These are phyloP conservation scores for Sorex fumeus DNA, from an alignment of 2,113 vertebrate species.

Conservation along the genomic window DNA sequence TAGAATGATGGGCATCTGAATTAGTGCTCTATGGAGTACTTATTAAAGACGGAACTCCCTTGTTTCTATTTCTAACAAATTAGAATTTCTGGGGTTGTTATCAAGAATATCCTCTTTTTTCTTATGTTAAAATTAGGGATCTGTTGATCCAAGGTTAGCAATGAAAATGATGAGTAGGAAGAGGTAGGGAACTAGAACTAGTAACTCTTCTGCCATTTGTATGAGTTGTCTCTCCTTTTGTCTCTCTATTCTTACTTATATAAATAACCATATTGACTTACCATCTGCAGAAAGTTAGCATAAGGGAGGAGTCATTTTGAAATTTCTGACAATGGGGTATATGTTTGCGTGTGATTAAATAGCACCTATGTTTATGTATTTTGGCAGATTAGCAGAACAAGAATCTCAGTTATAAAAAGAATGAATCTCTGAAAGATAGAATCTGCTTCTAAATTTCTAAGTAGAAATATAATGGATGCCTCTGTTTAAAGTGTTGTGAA, in stretches of 20 bases:
- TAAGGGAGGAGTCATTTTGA: slow-evolving; percentile 60
- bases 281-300: slow-evolving; percentile 41
- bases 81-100: slow-evolving; percentile 63
- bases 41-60: slow-evolving; percentile 62
- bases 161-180: slow-evolving; percentile 52
- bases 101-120: slow-evolving; percentile 57
- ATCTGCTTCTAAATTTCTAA: slow-evolving; percentile 56
- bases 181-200: slow-evolving; percentile 55
- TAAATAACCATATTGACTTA: slow-evolving; percentile 52
- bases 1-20: not conserved
- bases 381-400: slow-evolving; percentile 54
- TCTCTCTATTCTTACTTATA: slow-evolving; percentile 39
- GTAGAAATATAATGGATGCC: not conserved
- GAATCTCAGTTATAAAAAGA: slow-evolving; percentile 48
- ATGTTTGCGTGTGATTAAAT: slow-evolving; percentile 70
- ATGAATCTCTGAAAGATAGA: slow-evolving; percentile 60
- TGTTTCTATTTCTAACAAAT: slow-evolving; percentile 30
- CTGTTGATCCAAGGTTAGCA: slow-evolving; percentile 47
- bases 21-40: slow-evolving; percentile 60
- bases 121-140: slow-evolving; percentile 22
- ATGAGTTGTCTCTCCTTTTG: slow-evolving; percentile 23
- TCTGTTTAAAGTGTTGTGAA: slow-evolving; percentile 44
- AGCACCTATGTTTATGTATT: slow-evolving; percentile 57
- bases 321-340: slow-evolving; percentile 45
- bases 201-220: slow-evolving; percentile 39